Evolutionary conservation across 1,140 invertebrate species (phyloP).

Genomic region (Bombus polaris): DNA sequence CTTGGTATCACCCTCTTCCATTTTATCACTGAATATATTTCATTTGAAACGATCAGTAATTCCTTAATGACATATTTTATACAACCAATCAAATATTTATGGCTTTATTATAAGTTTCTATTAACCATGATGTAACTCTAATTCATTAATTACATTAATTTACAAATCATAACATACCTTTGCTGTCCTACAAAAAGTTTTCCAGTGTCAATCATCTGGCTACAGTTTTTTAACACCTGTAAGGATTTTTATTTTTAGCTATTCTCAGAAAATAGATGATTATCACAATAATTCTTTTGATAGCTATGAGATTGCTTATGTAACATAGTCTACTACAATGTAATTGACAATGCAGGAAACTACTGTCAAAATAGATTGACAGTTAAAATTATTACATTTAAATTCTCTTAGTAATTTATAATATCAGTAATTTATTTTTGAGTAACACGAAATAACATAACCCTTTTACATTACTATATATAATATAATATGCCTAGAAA

Average conservation of each 20-base stretch:
- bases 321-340: neutral
- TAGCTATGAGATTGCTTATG: neutral
- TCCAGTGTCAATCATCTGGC: slow-evolving; percentile 92
- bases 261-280: neutral
- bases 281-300: neutral
- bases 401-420: neutral
- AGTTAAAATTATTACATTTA: neutral
- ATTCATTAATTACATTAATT: slow-evolving; percentile 42
- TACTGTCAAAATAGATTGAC: neutral
- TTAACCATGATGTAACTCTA: neutral
- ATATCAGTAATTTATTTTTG: neutral
- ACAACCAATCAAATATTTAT: neutral
- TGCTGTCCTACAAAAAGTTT: slow-evolving; percentile 94
- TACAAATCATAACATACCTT: slow-evolving; percentile 84
- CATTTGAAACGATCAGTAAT: neutral
- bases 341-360: neutral
- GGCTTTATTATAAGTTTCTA: no score
- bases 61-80: neutral
- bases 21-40: neutral
- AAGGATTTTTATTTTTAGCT: slow-evolving; percentile 53
- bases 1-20: slow-evolving; percentile 10
- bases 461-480: neutral
- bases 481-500: neutral
- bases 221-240: slow-evolving; percentile 91
- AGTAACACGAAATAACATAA: neutral